Evolutionary conservation across 2,888 invertebrate species (phyloP), one percentile per base, ranked within the genome.

Genomic region (Colostygia pectinataria): DNA sequence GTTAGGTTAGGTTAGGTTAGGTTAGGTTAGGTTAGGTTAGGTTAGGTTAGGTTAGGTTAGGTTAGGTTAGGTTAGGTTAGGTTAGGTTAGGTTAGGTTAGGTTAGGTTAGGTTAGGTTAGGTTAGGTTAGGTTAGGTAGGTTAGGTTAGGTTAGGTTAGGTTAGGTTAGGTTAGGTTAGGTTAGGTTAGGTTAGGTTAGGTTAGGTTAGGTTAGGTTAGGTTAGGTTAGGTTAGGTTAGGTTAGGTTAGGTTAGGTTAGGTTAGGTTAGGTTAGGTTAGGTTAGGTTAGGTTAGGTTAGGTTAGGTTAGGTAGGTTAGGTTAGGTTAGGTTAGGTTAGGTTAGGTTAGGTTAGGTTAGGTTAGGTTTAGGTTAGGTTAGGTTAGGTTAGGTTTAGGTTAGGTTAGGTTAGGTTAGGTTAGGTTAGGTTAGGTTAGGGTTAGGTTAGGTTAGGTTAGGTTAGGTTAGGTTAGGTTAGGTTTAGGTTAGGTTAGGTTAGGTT

Each of bases 21-120:
- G 36, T 36, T 36, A 36, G 36, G 36, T 36, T 36, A 36, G 36
- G 36, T 36, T 36, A 36, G 34, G 34, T 36, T 36, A 33, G 34
- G 34, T 36, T 36, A 36, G 34, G 34, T 36, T 36, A 36, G 34
- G 34, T 36, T 36, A 36, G 34, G 34, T 36, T 36, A 36, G 36
- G 36, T 36, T 36, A 36, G 36, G 36, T 36, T 36, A 36, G 36
- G 36, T 36, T 36, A 36, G 36, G 36, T 36, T 36, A 36, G 36
- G 36, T 36, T 36, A 36, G 36, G 36, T 34, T 36, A 36, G 36
- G 36, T 36, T 36, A 36, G 36, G 36, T 36, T 36, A 36, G 36
- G 36, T 24, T 36, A 36, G 36, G 36, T 36, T 36, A 36, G 36
- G 36, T 36, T 36, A 36, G 34, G 36, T 36, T 36, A 36, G 36